Percentiles rank a stretch among this genome's conserved stretches.
Conservation (phyloP, 2,113 vertebrate species). For the Neogobius melanostomus region DNA sequence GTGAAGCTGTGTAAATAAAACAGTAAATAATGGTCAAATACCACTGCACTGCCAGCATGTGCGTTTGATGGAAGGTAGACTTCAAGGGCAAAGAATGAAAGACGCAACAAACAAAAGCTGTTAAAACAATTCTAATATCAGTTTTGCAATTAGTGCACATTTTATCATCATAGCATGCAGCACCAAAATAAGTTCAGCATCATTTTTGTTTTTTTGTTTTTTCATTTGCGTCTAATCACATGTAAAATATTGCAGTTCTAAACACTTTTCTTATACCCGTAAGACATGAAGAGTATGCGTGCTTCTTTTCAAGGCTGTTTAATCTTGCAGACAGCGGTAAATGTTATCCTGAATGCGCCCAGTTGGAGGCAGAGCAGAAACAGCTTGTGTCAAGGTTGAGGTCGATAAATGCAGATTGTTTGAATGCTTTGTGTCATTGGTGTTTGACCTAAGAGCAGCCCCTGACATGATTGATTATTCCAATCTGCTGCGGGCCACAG, state of each 20-base stretch:
- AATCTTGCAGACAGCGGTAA: constrained; percentile 11
- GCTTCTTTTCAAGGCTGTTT: neutral
- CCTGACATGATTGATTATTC: constrained; percentile 41
- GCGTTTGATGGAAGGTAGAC: neutral
- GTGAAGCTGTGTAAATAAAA: constrained; percentile 1
- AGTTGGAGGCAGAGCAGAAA: neutral
- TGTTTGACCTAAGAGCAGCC: constrained; percentile 33
- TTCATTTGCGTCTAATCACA: neutral
- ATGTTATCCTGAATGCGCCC: constrained; percentile 10
- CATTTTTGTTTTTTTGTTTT: neutral
- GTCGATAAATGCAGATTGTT: constrained; percentile 43
- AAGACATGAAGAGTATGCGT: neutral
- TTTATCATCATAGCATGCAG: too few relatives aligned
- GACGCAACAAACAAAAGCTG: neutral
- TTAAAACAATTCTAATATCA: neutral
- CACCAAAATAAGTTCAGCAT: too few relatives aligned
- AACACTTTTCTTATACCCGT: neutral
- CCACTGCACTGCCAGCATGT: neutral
- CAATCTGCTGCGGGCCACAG: constrained; percentile 23
- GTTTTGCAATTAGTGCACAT: too few relatives aligned
- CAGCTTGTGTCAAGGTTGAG: constrained; percentile 25
- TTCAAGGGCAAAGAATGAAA: neutral
- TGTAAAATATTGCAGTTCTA: neutral
- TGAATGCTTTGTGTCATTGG: constrained; percentile 22
- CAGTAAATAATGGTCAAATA: constrained; percentile 4